Evolutionary conservation across 2,888 invertebrate species (phyloP).

Genomic region (Athripsodes cinereus): DNA sequence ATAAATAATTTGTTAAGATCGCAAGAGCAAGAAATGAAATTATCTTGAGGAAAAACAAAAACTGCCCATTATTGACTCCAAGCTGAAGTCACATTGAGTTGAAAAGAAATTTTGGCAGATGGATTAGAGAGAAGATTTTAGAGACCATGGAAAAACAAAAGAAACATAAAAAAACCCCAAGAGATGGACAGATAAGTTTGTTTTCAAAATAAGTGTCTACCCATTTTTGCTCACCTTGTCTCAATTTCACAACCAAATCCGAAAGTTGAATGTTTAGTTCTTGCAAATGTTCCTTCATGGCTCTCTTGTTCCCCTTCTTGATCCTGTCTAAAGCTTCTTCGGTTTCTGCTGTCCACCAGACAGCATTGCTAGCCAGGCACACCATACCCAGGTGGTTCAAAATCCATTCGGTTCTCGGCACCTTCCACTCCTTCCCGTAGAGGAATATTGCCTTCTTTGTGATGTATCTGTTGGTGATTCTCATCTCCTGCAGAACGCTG

Average conservation of each 20-base stretch:
- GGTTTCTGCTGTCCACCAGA: constrained; percentile 96
- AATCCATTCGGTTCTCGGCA: constrained; percentile 79
- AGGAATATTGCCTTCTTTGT: constrained; percentile 84
- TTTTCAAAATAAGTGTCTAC: too few relatives aligned
- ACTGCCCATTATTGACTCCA: too few relatives aligned
- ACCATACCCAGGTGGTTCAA: constrained; percentile 86
- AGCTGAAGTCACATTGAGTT: too few relatives aligned
- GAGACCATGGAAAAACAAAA: too few relatives aligned
- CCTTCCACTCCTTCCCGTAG: constrained; percentile 69
- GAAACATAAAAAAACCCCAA: too few relatives aligned
- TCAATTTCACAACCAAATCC: constrained; percentile 71
- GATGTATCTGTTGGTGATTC: constrained; percentile 71
- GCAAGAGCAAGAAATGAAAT: too few relatives aligned
- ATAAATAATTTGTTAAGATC: too few relatives aligned
- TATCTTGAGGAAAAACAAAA: too few relatives aligned
- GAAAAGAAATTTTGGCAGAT: too few relatives aligned
- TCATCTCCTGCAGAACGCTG: constrained; percentile 76
- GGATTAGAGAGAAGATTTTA: too few relatives aligned
- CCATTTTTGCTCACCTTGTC: too few relatives aligned
- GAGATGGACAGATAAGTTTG: too few relatives aligned
- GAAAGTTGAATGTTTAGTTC: constrained; percentile 76
- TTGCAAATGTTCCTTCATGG: constrained; percentile 85
- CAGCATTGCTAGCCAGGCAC: constrained; percentile 75
- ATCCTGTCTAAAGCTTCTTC: constrained; percentile 76
- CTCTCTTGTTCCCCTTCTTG: constrained; percentile 68